Conservation (phyloP, 2,113 vertebrate genomes). For the Anthoscopus minutus region DNA sequence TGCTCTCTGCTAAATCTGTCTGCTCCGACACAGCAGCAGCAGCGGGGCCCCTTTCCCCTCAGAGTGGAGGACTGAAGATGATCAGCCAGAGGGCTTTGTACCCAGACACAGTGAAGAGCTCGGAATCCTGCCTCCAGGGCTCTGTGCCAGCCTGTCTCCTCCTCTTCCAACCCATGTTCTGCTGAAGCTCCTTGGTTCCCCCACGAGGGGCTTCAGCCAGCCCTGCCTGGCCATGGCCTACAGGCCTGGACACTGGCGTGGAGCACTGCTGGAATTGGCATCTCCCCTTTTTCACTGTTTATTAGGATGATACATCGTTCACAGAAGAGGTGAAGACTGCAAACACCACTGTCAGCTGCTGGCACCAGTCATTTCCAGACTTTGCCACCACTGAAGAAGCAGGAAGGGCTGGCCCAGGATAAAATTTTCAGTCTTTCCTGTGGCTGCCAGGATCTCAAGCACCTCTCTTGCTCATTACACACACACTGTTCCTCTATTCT, state of each 20-base stretch:
- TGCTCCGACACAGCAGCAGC: background rate
- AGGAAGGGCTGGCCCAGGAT: background rate
- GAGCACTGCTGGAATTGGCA: background rate
- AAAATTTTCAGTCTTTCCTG: background rate
- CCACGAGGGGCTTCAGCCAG: rapidly evolving
- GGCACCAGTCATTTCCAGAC: background rate
- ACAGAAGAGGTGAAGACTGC: background rate
- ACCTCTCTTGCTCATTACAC: background rate
- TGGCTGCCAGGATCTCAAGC: background rate
- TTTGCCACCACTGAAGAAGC: background rate
- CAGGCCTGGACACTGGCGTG: rapidly evolving
- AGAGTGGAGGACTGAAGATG: background rate
- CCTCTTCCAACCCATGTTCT: background rate
- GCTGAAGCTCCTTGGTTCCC: background rate
- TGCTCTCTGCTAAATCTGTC: background rate
- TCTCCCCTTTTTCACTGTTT: background rate
- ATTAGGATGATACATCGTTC: background rate
- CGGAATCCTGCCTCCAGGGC: rapidly evolving
- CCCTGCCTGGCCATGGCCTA: background rate
- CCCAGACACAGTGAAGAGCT: background rate
- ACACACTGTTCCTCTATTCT: background rate
- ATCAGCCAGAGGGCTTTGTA: background rate
- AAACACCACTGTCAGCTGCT: background rate
- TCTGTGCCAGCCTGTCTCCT: background rate
- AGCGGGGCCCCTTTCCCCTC: background rate